phyloP scores from a whole-genome alignment of 2,113 vertebrate species.

The Psephotus haematonotus region DNA sequence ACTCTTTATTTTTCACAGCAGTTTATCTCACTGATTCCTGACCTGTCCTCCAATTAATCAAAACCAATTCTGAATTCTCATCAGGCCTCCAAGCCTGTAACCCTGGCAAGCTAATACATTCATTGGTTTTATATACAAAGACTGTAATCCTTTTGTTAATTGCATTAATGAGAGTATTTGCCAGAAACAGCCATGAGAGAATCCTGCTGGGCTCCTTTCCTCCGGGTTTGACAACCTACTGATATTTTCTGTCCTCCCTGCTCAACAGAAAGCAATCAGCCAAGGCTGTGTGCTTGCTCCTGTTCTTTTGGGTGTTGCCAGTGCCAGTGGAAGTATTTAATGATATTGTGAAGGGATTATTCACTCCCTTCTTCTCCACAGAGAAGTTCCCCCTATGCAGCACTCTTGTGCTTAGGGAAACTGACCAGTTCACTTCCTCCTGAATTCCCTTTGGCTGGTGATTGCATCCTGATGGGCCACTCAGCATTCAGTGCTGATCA shows the following conservation, averaged over 20 bases:
- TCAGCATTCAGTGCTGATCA: not conserved
- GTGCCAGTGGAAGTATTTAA: not conserved
- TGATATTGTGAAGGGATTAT: not conserved
- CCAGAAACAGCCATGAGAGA: not conserved
- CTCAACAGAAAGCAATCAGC: not conserved
- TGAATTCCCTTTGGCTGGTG: not conserved
- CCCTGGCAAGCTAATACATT: not conserved
- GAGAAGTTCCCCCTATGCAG: not conserved
- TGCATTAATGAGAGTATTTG: not conserved
- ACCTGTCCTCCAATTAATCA: not conserved
- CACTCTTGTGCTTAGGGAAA: not conserved
- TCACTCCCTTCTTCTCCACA: not conserved
- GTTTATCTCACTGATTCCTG: not conserved
- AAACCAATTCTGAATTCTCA: not conserved
- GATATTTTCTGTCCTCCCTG: not conserved
- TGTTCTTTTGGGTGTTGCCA: not conserved
- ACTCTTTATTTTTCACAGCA: not conserved
- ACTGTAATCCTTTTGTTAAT: not conserved
- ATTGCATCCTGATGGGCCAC: not conserved
- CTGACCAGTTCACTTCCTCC: not conserved
- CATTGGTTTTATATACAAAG: not conserved
- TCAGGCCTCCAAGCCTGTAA: not conserved
- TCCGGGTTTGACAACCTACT: not conserved
- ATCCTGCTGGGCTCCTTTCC: not conserved
- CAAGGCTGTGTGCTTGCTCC: not conserved